Evolutionary conservation across 2,797 vertebrate species (phyloP), one percentile per base, ranked within the genome.

Genomic region (Gymnoscopelus braueri): DNA sequence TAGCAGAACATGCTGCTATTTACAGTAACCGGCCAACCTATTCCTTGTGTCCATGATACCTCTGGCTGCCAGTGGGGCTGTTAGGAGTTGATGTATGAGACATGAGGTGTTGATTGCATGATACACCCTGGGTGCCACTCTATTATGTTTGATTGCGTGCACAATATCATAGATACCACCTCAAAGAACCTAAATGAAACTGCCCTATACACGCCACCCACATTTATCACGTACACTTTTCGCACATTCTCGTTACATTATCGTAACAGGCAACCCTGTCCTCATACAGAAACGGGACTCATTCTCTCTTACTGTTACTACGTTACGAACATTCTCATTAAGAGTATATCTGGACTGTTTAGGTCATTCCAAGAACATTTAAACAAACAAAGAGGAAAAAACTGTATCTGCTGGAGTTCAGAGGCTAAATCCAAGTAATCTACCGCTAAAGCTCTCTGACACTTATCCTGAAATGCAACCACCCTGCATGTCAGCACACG

Each of bases 401-500:
- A 44, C 9, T 1, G 50, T 13, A 35, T 70, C 26, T 55, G 23
- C 11, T 9, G 29, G 2, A 15, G 26, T 73, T 60, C 14, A 52
- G 47, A 60, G 48, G 65, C 67, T 75, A 80, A 84, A 82, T 81
- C 79, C 60, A 76, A 72, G 68, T 55, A 60, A 56, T 71, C 69
- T 49, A 53, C 69, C 67, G 19, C 59, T 71, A 63, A 77, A 64
- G 51, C 76, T 79, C 52, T 53, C 65, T 72, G 79, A 74, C 76
- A 86, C 78, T 80, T 62, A 74, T 35, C 50, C 73, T 84, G 85
- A 86, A 91, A 89, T 60, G 81, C 75, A 80, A 79, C 72, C 72
- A 65, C 15, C 52, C 67, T 49, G 12, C 13, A 3, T 73, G 79
- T 63, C 51, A 2, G 69, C 62, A 77, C 74, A 75, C 63, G 89